Percentiles rank a stretch among this genome's conserved stretches.
Conservation (phyloP, 1,140 invertebrate species). For the Wiebesia pumilae region DNA sequence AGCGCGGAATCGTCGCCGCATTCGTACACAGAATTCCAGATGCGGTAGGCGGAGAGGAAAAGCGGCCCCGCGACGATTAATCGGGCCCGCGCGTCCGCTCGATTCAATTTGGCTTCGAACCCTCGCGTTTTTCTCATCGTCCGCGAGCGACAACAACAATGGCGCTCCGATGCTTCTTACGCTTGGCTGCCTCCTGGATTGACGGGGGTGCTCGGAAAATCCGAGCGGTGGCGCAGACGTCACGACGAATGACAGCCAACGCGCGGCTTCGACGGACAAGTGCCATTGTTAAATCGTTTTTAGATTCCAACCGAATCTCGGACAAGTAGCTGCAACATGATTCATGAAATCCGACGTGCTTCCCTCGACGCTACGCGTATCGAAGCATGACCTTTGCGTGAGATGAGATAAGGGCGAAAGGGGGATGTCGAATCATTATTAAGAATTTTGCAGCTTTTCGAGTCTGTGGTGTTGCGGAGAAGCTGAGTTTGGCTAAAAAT, state of each 20-base stretch:
- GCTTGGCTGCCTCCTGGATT: slow-evolving; percentile 32
- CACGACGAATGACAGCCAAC: slow-evolving; percentile 14
- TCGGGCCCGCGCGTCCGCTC: background rate
- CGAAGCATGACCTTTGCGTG: background rate
- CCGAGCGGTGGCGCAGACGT: background rate
- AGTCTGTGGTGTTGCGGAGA: background rate
- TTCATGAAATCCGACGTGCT: background rate
- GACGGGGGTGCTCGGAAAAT: slow-evolving; percentile 14
- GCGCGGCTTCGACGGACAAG: slow-evolving; percentile 28
- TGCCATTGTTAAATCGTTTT: slow-evolving; percentile 48
- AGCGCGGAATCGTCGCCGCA: background rate
- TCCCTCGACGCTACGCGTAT: background rate
- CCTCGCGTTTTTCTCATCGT: background rate
- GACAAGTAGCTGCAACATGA: background rate
- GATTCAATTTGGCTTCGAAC: background rate
- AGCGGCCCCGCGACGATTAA: background rate
- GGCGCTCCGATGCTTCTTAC: background rate
- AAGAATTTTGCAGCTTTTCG: background rate
- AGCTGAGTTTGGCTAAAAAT: no score
- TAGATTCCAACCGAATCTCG: slow-evolving; percentile 6
- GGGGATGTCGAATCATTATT: background rate
- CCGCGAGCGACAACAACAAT: slow-evolving; percentile 16
- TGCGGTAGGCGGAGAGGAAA: background rate
- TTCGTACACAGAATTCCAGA: background rate
- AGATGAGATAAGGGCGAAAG: background rate